phyloP scores from a whole-genome alignment of 2,797 vertebrate genomes.

The Bovichtus diacanthus region DNA sequence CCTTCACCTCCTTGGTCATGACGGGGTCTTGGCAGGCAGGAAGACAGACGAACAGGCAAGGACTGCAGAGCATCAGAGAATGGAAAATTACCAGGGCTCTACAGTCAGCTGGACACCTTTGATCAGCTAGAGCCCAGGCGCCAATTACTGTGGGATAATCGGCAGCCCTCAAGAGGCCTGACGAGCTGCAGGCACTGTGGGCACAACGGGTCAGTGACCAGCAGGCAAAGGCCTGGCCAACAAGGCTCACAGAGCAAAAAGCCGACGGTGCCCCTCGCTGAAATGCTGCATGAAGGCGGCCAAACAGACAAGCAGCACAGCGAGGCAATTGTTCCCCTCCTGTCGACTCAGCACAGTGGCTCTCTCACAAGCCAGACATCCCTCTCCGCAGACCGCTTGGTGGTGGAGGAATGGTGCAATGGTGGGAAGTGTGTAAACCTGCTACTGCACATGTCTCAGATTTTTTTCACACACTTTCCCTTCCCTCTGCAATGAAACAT shows the following conservation, averaged over 20 bases:
- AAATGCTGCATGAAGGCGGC: constrained; percentile 70
- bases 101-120: constrained; percentile 72
- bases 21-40: constrained; percentile 16
- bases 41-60: constrained; percentile 39
- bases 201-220: constrained; percentile 77
- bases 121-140: constrained; percentile 68
- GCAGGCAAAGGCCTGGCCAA: constrained; percentile 70
- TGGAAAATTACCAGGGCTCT: constrained; percentile 74
- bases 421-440: constrained; percentile 45
- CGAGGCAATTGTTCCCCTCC: constrained; percentile 74
- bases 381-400: constrained; percentile 50
- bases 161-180: constrained; percentile 58
- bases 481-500: constrained; percentile 5
- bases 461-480: background rate
- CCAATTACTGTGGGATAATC: constrained; percentile 79
- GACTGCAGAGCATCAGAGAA: constrained; percentile 57
- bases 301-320: constrained; percentile 72
- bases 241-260: constrained; percentile 69
- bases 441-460: constrained; percentile 22
- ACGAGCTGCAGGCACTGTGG: constrained; percentile 66
- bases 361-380: constrained; percentile 66
- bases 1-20: constrained; percentile 12
- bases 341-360: constrained; percentile 75
- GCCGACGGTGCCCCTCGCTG: constrained; percentile 66
- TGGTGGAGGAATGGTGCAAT: constrained; percentile 48